phyloP scores from a whole-genome alignment of 1,140 invertebrate genomes.

The Drosophila insularis region DNA sequence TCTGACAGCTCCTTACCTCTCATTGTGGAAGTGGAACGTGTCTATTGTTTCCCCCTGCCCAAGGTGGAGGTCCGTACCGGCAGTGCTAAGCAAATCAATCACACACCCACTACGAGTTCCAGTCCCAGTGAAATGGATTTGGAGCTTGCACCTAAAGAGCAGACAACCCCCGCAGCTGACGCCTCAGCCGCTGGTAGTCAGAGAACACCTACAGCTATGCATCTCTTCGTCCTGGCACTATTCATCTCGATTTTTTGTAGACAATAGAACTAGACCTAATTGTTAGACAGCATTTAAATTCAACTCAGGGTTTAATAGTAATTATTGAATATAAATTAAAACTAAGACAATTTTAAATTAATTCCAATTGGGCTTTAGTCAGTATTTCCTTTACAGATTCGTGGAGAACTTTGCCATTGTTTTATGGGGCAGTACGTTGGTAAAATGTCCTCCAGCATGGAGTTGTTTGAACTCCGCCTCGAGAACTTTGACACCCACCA shows the following conservation, averaged over 20 bases:
- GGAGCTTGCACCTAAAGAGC: constrained; percentile 18
- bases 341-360: constrained; percentile 22
- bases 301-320: constrained; percentile 63
- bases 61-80: constrained; percentile 61
- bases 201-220: not conserved
- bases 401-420: constrained; percentile 67
- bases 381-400: constrained; percentile 75
- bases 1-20: constrained; percentile 46
- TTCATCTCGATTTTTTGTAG: constrained; percentile 6
- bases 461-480: too few relatives aligned
- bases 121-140: constrained; percentile 26
- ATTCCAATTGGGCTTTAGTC: not conserved
- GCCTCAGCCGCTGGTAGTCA: not conserved
- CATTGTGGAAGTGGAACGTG: constrained; percentile 66
- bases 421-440: too few relatives aligned
- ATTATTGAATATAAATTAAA: constrained; percentile 42
- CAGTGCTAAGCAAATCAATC: constrained; percentile 31
- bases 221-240: not conserved
- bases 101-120: constrained; percentile 19
- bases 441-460: too few relatives aligned
- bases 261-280: constrained; percentile 20
- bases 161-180: constrained; percentile 13
- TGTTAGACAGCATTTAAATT: constrained; percentile 29
- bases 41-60: constrained; percentile 75
- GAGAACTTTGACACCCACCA: too few relatives aligned